A percentile compares a stretch with the other conserved stretches of the same genome.
These are phyloP conservation scores for Nothocercus nigrocapillus DNA, from an alignment of 2,113 vertebrate species.

Conservation along the genomic window DNA sequence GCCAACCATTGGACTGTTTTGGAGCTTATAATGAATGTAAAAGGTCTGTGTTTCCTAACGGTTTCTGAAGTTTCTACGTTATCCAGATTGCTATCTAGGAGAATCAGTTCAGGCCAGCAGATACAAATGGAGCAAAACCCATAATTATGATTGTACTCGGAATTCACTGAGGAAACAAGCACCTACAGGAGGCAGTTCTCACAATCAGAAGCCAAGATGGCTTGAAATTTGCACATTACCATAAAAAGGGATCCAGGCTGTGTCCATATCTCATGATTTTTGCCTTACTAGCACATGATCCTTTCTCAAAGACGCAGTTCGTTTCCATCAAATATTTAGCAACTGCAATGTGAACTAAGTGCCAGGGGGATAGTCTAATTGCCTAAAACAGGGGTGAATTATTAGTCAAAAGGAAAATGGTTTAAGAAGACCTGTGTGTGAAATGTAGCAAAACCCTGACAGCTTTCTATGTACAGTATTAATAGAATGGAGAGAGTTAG, in stretches of 20 bases:
- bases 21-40: constrained; percentile 71
- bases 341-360: constrained; percentile 74
- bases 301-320: constrained; percentile 56
- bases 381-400: constrained; percentile 44
- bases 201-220: constrained; percentile 53
- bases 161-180: constrained; percentile 25
- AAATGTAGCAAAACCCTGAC: constrained; percentile 77
- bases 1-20: constrained; percentile 45
- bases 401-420: constrained; percentile 46
- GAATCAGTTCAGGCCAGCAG: constrained; percentile 37
- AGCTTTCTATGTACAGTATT: constrained; percentile 84
- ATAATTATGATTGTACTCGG: neutral
- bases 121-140: neutral
- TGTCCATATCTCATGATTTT: constrained; percentile 68
- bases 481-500: constrained; percentile 77
- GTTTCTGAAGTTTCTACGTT: constrained; percentile 24
- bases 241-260: constrained; percentile 51
- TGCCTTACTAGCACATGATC: constrained; percentile 80
- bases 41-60: constrained; percentile 53
- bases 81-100: constrained; percentile 23
- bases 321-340: constrained; percentile 53
- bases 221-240: constrained; percentile 65
- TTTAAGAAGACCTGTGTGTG: constrained; percentile 70
- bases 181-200: constrained; percentile 41
- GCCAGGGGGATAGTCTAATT: constrained; percentile 71